phyloP scores from a whole-genome alignment of 1,140 invertebrate genomes.

The Formica selysi region DNA sequence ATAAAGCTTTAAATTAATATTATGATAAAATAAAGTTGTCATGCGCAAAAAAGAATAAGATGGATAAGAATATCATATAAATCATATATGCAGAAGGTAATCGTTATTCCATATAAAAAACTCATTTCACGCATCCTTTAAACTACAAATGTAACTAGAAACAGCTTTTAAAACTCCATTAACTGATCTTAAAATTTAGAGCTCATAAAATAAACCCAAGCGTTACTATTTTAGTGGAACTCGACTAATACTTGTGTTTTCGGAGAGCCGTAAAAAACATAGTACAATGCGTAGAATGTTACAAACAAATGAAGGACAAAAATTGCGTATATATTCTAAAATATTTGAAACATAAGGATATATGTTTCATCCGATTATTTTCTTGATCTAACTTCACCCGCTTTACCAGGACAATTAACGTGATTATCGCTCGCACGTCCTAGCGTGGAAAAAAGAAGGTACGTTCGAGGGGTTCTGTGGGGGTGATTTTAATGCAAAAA shows the following conservation, averaged over 20 bases:
- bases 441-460: conserved; percentile 62
- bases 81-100: background rate
- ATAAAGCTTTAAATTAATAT: background rate
- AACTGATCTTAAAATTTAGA: conserved; percentile 45
- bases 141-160: conserved; percentile 67
- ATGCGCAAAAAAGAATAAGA: background rate
- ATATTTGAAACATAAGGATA: background rate
- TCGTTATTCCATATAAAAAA: conserved; percentile 38
- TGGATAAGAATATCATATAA: background rate
- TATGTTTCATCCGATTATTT: background rate
- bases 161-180: conserved; percentile 67
- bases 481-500: conserved; percentile 84
- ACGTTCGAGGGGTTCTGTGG: conserved; percentile 42
- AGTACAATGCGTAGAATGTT: background rate
- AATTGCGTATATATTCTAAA: background rate
- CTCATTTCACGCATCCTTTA: conserved; percentile 70
- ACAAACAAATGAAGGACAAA: background rate
- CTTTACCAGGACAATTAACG: conserved; percentile 76
- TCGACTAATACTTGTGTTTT: background rate
- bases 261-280: background rate
- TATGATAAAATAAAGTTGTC: background rate
- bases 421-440: conserved; percentile 62
- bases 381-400: conserved; percentile 8
- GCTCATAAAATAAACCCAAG: conserved; percentile 49
- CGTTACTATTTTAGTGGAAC: conserved; percentile 15